Conservation (phyloP, 1,140 invertebrate species). For the Ctenoplectra terminalis region DNA sequence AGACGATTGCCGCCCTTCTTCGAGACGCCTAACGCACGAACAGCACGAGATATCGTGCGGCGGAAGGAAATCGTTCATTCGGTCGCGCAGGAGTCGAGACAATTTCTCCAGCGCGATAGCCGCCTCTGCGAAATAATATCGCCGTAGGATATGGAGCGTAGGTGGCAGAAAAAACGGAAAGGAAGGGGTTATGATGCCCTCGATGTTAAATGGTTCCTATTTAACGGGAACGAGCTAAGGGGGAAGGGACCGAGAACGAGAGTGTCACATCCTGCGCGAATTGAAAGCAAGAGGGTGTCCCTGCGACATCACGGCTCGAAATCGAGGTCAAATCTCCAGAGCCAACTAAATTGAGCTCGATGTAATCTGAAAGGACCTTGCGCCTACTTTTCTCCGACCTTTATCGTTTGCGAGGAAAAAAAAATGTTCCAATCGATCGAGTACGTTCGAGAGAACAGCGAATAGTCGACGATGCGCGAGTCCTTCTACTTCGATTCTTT, state of each 20-base stretch:
- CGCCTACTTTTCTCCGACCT: slow-evolving; percentile 29
- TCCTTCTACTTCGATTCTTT: not conserved
- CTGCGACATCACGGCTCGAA: slow-evolving; percentile 2
- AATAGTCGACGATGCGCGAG: no score
- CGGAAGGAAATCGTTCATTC: slow-evolving; percentile 23
- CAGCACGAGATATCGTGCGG: not conserved
- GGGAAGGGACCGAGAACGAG: slow-evolving; percentile 22
- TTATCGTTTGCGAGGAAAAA: not conserved
- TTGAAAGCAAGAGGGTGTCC: slow-evolving; percentile 55
- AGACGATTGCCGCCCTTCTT: slow-evolving; percentile 16
- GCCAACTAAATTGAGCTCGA: slow-evolving; percentile 67
- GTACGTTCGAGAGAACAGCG: not conserved
- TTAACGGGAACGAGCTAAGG: slow-evolving; percentile 54
- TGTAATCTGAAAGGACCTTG: slow-evolving; percentile 68
- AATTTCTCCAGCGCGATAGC: not conserved
- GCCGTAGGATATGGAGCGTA: slow-evolving; percentile 19
- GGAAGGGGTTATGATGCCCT: slow-evolving; percentile 38
- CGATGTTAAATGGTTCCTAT: slow-evolving; percentile 71
- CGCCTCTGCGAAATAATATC: slow-evolving; percentile 24
- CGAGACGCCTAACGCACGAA: not conserved
- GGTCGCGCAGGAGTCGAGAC: not conserved
- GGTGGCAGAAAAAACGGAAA: not conserved
- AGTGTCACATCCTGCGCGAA: slow-evolving; percentile 73
- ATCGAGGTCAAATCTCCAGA: slow-evolving; percentile 67
- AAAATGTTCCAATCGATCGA: not conserved